Evolutionary conservation across 2,797 vertebrate species (phyloP).

Genomic region (Petrocephalus schoutedeni): DNA sequence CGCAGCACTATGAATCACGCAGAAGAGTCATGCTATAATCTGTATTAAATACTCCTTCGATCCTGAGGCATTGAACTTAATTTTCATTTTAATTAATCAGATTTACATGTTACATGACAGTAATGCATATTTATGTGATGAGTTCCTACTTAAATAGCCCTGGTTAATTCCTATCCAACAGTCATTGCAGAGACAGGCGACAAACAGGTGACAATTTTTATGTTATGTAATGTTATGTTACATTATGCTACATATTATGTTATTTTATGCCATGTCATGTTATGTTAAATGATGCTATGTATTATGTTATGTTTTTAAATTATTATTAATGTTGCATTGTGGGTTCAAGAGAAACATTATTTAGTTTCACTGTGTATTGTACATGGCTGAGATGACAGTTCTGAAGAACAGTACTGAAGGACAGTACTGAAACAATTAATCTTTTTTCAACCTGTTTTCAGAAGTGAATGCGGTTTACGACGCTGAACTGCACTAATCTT

Average conservation of each 20-base stretch:
- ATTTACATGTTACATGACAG: not conserved
- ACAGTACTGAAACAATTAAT: not conserved
- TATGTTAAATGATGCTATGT: not conserved
- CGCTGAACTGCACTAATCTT: not conserved
- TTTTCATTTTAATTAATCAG: not conserved
- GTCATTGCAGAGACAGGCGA: not conserved
- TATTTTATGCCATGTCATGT: not conserved
- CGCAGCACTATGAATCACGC: not conserved
- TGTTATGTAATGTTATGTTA: not conserved
- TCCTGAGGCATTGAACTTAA: not conserved
- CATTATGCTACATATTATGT: not conserved
- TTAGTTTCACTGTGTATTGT: not conserved
- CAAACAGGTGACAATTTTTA: not conserved
- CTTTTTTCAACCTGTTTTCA: not conserved
- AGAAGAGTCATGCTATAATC: not conserved
- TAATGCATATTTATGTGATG: not conserved
- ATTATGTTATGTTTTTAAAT: not conserved
- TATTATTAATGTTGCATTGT: not conserved
- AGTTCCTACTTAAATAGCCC: not conserved
- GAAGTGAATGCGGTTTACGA: not conserved
- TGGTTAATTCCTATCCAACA: not conserved
- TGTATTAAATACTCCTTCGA: not conserved
- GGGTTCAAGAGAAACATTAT: not conserved
- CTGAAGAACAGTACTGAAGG: too few species aligned
- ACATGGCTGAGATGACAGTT: too few species aligned